A percentile compares a stretch with the other conserved stretches of the same genome.
These are phyloP conservation scores for Fregetta grallaria DNA, from an alignment of 2,113 vertebrate genomes.

Conservation along the genomic window DNA sequence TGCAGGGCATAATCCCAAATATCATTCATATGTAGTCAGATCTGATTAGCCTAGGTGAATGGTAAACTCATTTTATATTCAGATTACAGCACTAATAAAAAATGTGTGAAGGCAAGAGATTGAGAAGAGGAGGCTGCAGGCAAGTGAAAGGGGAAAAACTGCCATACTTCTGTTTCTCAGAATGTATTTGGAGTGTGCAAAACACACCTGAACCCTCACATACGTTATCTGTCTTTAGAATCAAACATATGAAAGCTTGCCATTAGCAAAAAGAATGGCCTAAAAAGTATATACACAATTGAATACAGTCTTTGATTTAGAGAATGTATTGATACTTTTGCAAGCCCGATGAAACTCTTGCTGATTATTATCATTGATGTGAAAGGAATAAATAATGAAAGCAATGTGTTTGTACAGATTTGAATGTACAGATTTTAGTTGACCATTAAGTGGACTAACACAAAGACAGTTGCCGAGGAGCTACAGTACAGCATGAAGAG, in stretches of 20 bases:
- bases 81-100: slow-evolving; percentile 31
- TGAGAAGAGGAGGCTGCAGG: not conserved
- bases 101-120: not conserved
- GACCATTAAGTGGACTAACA: not conserved
- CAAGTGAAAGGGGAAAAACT: not conserved
- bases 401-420: not conserved
- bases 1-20: slow-evolving; percentile 31
- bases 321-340: not conserved
- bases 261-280: not conserved
- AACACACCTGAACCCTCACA: not conserved
- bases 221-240: not conserved
- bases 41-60: slow-evolving; percentile 47
- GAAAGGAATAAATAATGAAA: not conserved
- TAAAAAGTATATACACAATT: not conserved
- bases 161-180: not conserved
- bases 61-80: slow-evolving; percentile 37
- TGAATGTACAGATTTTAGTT: not conserved
- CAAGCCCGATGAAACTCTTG: not conserved
- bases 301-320: not conserved
- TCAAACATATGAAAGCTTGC: not conserved
- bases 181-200: not conserved
- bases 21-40: slow-evolving; percentile 44
- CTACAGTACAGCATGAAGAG: not conserved
- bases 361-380: not conserved
- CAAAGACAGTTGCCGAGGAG: not conserved